Evolutionary conservation across 2,888 invertebrate species (phyloP), one percentile per base, ranked within the genome.

Genomic region (Dolichomitus sp.): DNA sequence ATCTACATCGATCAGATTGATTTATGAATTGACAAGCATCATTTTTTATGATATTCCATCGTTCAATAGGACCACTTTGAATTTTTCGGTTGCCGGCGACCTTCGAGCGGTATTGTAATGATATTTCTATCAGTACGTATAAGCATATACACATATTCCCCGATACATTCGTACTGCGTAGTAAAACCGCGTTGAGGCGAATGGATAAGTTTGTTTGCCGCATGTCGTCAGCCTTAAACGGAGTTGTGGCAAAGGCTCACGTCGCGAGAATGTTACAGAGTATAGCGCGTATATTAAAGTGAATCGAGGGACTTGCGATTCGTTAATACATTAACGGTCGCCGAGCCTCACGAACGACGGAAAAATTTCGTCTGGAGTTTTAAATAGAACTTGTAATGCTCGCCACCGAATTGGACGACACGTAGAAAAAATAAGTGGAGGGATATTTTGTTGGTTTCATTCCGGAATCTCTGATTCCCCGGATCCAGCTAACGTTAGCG

Each of bases 311-410:
- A 45, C 63, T 27, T 27, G 54, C 54, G 54, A 54, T 54, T 54
- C 54, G 54, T 54, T 54, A 54, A 27, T 27, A 54, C 54, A 54
- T 54, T 27, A 27, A 54, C 54, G 12, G 23, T 23, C 54, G 54
- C 12, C 54, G 54, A 14, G 27, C 23, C 54, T 12, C 54, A 59
- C 57, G 65, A 61, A 61, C 50, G 75, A 75, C 70, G 75, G 45
- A 76, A 75, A 37, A 75, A 70, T 70, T 68, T 68, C 45, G 75
- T 80, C 48, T 40, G 14, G 45, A 65, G 63, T 76, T 80, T 75
- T 57, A 80, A 76, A 81, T 81, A 81, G 76, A 81, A 66, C 57
- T 11, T 12, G 66, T 69, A 66, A 79, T 80, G 57, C 52, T 48
- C 40, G 30, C 42, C 45, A 61, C 73, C 48, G 66, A 74, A 80